Base-by-base conservation (phyloP, 2,797 vertebrate genomes). In the Cephalopachus bancanus region DNA sequence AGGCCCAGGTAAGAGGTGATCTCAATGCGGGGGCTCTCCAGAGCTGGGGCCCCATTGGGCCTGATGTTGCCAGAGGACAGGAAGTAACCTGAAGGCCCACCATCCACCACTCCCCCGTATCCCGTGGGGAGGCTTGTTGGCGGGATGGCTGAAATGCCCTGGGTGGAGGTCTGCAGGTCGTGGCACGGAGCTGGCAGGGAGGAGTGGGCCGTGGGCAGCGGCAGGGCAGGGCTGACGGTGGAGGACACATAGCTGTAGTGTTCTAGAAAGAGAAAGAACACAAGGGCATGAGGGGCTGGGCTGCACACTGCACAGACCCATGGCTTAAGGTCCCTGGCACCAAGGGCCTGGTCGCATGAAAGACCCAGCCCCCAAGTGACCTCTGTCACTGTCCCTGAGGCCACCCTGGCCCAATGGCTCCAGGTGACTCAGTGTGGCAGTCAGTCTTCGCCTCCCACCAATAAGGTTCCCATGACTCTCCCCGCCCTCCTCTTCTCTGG, bases 21-120 rank as follows among this genome's bases (percentile, higher is more conserved):
- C 99, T 99, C 99, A 4, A 99, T 99, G 55, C 99, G 99, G 0
- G 99, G 99, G 89, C 99, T 99, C 98, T 99, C 99, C 97, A 99
- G 98, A 0, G 99, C 97, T 0, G 99, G 99, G 28, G 99, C 99
- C 28, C 99, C 99, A 0, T 99, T 99, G 11, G 99, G 99, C 74
- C 99, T 98, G 76, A 98, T 37, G 44, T 96, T 49, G 53, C 96
- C 94, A 0, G 99, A 99, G 0, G 99, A 97, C 24, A 99, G 98
- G 79, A 99, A 99, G 97, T 99, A 99, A 19, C 99, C 98, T 0
- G 99, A 94, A 0, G 98, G 98, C 88, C 98, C 98, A 0, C 99
- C 93, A 93, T 99, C 99, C 24, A 99, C 98, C 30, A 99, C 98
- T 7, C 98, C 97, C 90, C 99, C 99, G 0, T 99, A 99, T 59